Evolutionary conservation across 2,888 invertebrate genomes (phyloP), one percentile per base, ranked within the genome.

Genomic region (Drosophila pseudotakahashii): DNA sequence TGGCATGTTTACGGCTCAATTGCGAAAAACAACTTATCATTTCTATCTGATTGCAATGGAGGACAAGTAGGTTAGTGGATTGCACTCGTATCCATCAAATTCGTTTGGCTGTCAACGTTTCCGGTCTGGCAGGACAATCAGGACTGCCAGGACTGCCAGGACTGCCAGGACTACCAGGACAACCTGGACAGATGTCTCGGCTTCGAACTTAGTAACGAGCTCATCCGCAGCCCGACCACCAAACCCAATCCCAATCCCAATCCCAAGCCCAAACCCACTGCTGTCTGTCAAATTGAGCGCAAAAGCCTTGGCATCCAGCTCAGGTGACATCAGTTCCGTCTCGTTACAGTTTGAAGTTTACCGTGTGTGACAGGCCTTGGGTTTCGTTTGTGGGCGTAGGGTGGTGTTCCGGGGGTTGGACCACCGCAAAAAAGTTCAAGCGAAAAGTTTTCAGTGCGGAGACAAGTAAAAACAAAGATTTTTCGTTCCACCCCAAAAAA

Each of bases 331-430:
- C 86, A 86, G 81, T 84, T 84, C 82, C 81, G 85, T 64, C 79
- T 81, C 85, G 81, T 81, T 87, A 87, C 82, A 87, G 86, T 85
- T 85, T 82, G 88, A 88, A 88, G 83, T 88, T 82, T 82, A 82
- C 80, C 81, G 83, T 63, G 73, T 81, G 80, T 86, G 88, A 88
- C 82, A 82, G 86, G 37, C 55, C 44, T 32, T 48, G 62, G 64
- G 47, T 23, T 62, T 60, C 32, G 60, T 71, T 72, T 58, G 77
- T 30, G 30, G 30, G 30, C 2, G 30, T 3, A 30, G 30, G 30
- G 30, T 7, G 30, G 80, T 66, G 70, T 54, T 53, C 39, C 52
- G 80, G 66, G 70, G 70, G 54, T 53, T 30, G 55, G 42, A 16
- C 19, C 16, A 47, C 36, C 19, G 52, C 37, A 50, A 57, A 68